phyloP scores from a whole-genome alignment of 2,888 invertebrate genomes.

The Atethmia centrago region DNA sequence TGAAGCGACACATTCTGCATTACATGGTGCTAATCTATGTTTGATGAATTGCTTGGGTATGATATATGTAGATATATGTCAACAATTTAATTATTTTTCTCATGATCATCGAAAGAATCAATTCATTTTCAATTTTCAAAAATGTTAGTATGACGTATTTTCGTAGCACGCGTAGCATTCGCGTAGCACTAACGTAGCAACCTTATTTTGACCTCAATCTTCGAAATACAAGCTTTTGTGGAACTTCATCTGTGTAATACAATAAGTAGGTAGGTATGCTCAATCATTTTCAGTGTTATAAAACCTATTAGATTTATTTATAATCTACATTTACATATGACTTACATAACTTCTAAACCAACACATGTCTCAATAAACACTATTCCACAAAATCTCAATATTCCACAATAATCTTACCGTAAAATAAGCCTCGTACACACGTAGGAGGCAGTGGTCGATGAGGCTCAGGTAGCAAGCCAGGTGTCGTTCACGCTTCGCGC shows the following conservation, averaged over 20 bases:
- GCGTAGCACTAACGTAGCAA: neutral
- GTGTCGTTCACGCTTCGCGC: constrained; percentile 78
- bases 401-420: constrained; percentile 42
- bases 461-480: constrained; percentile 67
- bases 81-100: neutral
- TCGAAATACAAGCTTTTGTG: neutral
- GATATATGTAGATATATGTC: neutral
- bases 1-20: constrained; percentile 68
- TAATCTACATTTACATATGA: neutral
- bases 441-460: constrained; percentile 42
- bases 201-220: neutral
- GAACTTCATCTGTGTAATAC: neutral
- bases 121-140: neutral
- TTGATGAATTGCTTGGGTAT: constrained; percentile 47
- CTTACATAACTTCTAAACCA: constrained; percentile 1
- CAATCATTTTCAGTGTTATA: neutral
- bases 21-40: constrained; percentile 54
- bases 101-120: neutral
- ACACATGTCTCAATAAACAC: constrained; percentile 1
- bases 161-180: neutral
- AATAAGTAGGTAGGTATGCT: neutral
- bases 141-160: too few relatives aligned
- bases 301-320: neutral
- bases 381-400: neutral
- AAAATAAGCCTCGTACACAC: constrained; percentile 49